phyloP scores from a whole-genome alignment of 2,797 vertebrate genomes.

The Tamandua tetradactyla region DNA sequence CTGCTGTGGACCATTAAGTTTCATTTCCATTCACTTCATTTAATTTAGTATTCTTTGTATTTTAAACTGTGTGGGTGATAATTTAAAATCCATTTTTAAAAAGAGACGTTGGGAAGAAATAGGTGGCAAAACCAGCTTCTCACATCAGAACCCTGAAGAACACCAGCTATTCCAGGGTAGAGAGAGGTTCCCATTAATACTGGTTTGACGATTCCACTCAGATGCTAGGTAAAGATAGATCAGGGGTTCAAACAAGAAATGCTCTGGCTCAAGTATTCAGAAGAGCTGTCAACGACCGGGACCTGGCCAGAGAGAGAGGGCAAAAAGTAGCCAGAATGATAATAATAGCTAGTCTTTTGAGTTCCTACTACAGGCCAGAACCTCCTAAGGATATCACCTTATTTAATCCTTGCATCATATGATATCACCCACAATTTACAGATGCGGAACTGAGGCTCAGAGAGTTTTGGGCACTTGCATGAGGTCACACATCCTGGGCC shows the following conservation, averaged over 20 bases:
- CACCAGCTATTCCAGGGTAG: neutral
- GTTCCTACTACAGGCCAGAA: neutral
- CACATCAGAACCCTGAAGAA: neutral
- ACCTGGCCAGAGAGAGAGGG: neutral
- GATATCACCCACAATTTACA: neutral
- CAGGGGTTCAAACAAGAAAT: neutral
- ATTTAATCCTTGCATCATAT: neutral
- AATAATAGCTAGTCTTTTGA: neutral
- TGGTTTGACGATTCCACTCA: neutral
- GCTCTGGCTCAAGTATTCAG: neutral
- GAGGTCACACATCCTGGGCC: neutral
- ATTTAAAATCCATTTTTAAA: neutral
- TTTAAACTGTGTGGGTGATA: neutral
- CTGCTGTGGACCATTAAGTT: neutral
- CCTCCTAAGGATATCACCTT: neutral
- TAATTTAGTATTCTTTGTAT: neutral
- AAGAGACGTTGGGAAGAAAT: neutral
- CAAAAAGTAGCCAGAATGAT: neutral
- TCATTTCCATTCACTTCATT: neutral
- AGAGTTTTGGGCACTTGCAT: neutral
- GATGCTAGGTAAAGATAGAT: neutral
- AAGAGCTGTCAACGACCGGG: neutral
- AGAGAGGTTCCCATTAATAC: neutral
- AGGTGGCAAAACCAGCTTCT: neutral
- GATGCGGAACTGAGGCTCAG: constrained; percentile 16